phyloP scores from a whole-genome alignment of 1,140 invertebrate genomes.

The Megalonaias nervosa region DNA sequence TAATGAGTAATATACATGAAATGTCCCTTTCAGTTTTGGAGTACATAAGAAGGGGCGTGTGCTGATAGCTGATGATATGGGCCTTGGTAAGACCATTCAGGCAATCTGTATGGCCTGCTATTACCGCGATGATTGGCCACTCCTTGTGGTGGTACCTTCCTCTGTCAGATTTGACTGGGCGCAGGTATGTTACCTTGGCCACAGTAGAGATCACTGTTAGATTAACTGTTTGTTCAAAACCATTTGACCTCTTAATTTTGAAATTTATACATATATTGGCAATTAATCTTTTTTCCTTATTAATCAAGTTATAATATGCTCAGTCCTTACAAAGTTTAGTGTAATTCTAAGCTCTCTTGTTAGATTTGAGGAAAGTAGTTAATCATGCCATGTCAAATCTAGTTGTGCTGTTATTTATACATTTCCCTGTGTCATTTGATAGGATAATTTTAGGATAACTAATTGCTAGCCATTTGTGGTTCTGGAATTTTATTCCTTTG shows the following conservation, averaged over 20 bases:
- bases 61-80: constrained; percentile 80
- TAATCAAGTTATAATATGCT: too few relatives aligned
- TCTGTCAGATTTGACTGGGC: constrained; percentile 74
- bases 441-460: too few relatives aligned
- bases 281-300: too few relatives aligned
- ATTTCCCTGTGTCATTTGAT: too few relatives aligned
- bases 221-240: not conserved
- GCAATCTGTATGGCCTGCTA: constrained; percentile 92
- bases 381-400: too few relatives aligned
- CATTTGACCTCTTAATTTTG: not conserved
- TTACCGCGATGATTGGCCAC: constrained; percentile 90
- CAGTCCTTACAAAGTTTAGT: too few relatives aligned
- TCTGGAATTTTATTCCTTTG: too few relatives aligned
- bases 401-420: too few relatives aligned
- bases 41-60: constrained; percentile 56
- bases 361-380: too few relatives aligned
- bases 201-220: not conserved
- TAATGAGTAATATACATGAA: not conserved
- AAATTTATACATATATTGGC: not conserved
- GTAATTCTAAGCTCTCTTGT: too few relatives aligned
- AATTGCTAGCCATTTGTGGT: too few relatives aligned
- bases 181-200: constrained; percentile 51
- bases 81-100: constrained; percentile 97
- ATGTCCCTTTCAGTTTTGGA: constrained; percentile 50
- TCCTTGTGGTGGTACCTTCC: constrained; percentile 81